A percentile compares a stretch with the other conserved stretches of the same genome.
Evolutionary conservation across 2,888 invertebrate genomes (phyloP).

Genomic region (Tachystola acroxantha): DNA sequence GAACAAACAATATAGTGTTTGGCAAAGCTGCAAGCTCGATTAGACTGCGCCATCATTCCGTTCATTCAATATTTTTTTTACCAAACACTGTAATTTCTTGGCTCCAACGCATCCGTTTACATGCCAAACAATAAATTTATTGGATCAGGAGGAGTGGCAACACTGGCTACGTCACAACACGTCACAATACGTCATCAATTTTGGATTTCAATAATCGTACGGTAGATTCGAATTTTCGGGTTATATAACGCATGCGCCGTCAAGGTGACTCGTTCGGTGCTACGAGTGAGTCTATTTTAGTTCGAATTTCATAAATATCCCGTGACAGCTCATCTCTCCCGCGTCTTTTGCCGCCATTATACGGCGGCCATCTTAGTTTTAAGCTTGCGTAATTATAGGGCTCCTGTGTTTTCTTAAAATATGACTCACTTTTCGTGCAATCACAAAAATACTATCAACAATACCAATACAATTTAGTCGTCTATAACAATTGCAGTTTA

Average conservation of each 20-base stretch:
- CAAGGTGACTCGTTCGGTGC: constrained; percentile 74
- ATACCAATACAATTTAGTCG: no score
- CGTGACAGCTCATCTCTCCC: constrained; percentile 75
- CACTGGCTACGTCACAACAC: constrained; percentile 64
- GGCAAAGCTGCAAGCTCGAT: constrained; percentile 67
- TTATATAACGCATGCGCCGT: constrained; percentile 65
- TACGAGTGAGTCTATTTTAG: constrained; percentile 73
- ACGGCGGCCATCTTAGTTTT: constrained; percentile 58
- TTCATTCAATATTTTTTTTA: constrained; percentile 78
- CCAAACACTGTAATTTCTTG: constrained; percentile 76
- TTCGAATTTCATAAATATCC: constrained; percentile 77
- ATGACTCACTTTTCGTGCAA: neutral
- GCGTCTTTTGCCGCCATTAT: constrained; percentile 56
- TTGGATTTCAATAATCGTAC: constrained; percentile 45
- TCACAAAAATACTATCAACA: neutral
- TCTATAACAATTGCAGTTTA: no score
- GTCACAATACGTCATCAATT: constrained; percentile 65
- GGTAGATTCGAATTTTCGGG: constrained; percentile 30
- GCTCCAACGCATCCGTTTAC: constrained; percentile 77
- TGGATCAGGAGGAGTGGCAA: constrained; percentile 74
- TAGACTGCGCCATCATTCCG: constrained; percentile 69
- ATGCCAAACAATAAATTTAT: constrained; percentile 79
- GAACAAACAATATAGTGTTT: constrained; percentile 61
- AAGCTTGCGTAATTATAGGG: constrained; percentile 59
- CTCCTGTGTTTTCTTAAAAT: constrained; percentile 24